These are phyloP conservation scores for Chesias legatella DNA, from an alignment of 2,888 invertebrate genomes.

Conservation along the genomic window DNA sequence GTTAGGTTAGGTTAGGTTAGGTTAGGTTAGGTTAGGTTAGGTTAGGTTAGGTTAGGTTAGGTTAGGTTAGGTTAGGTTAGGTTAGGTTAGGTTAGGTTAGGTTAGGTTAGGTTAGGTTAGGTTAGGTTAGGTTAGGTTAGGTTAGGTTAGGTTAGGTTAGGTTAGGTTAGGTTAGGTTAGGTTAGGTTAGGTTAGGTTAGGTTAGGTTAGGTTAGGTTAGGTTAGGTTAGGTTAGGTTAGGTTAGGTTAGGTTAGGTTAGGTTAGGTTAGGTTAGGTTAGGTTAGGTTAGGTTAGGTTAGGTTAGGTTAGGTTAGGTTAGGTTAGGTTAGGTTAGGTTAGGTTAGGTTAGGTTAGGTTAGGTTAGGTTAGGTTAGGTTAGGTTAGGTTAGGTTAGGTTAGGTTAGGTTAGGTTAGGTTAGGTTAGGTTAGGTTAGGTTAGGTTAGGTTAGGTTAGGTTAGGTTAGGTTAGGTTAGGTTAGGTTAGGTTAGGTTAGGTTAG, in stretches of 20 bases:
- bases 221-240: conserved; percentile 27
- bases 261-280: conserved; percentile 20
- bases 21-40: conserved; percentile 32
- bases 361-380: conserved; percentile 28
- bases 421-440: conserved; percentile 20
- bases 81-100: conserved; percentile 30
- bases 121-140: conserved; percentile 27
- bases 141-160: conserved; percentile 26
- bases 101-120: conserved; percentile 30
- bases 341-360: conserved; percentile 26
- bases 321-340: conserved; percentile 21
- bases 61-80: conserved; percentile 32
- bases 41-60: conserved; percentile 28
- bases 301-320: conserved; percentile 24
- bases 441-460: conserved; percentile 21
- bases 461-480: conserved; percentile 22
- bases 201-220: conserved; percentile 29
- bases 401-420: conserved; percentile 18
- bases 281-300: conserved; percentile 24
- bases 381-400: conserved; percentile 26
- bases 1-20: conserved; percentile 28
- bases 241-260: conserved; percentile 22
- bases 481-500: conserved; percentile 25
- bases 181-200: conserved; percentile 29
- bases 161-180: conserved; percentile 22